Evolutionary conservation across 2,797 vertebrate species (phyloP), one percentile per base, ranked within the genome.

Genomic region (Anomalospiza imberbis): DNA sequence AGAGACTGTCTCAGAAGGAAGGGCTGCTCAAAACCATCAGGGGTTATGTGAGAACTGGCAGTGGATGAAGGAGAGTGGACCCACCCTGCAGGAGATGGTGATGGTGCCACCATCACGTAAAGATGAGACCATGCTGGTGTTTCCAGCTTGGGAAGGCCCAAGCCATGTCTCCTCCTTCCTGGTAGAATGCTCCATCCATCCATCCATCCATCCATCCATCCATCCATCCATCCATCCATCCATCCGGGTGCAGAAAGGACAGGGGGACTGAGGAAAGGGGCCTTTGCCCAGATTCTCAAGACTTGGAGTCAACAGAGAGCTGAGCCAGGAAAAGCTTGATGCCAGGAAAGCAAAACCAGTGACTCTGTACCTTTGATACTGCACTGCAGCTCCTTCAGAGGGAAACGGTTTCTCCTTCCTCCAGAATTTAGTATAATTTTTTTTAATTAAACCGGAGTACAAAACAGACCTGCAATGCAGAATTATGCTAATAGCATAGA

Each of bases 81-180:
- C 18, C 50, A 25, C 26, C 3, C 12, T 25, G n/a, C 19, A 79
- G 34, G 26, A 78, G 19, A 19, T 13, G 34, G 12, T 0, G 0
- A 26, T 7, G 6, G 22, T 79, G 44, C 17, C 40, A 66, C 20
- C 22, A 17, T 7, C 65, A 32, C 11, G 9, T 5, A 17, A 54
- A 78, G 7, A 31, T 0, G 0, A 81, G 8, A 36, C 6, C 7
- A 2, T 0, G 1, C 19, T 29, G 4, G 9, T 71, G 12, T 44
- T 85, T 18, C 21, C 38, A 65, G 10, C 42, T 31, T 55, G 68
- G 76, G 25, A 51, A 67, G 14, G 9, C 17, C 51, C 32, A 57
- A 67, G 40, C 8, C 25, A 9, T 17, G 20, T 28, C 34, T 3
- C 31, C 24, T 86, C 9, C 13, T 63, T 65, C 18, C 47, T 63